phyloP scores from a whole-genome alignment of 2,888 invertebrate species.

The Tortricodes alternella region DNA sequence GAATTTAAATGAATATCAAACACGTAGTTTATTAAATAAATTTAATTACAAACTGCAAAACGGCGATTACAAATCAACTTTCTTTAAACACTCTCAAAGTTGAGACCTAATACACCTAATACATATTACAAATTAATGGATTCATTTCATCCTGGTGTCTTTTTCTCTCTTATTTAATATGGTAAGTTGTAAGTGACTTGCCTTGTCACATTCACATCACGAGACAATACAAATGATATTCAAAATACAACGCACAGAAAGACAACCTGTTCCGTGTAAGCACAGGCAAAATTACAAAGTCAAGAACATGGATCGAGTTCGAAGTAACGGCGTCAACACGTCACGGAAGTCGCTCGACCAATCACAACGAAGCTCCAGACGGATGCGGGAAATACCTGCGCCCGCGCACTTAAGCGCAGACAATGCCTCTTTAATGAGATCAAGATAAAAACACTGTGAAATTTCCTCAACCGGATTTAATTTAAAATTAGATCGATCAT shows the following conservation, averaged over 20 bases:
- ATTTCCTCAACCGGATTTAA: constrained; percentile 33
- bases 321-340: constrained; percentile 34
- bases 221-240: neutral
- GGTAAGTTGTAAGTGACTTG: too few relatives aligned
- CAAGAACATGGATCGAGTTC: constrained; percentile 38
- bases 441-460: constrained; percentile 33
- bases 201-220: too few relatives aligned
- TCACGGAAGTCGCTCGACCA: constrained; percentile 40
- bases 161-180: too few relatives aligned
- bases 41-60: neutral
- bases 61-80: too few relatives aligned
- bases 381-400: constrained; percentile 49
- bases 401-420: constrained; percentile 32
- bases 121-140: too few relatives aligned
- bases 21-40: neutral
- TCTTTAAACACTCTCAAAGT: too few relatives aligned
- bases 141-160: too few relatives aligned
- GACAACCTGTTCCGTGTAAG: neutral
- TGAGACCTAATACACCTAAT: too few relatives aligned
- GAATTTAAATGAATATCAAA: constrained; percentile 2
- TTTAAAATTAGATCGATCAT: constrained; percentile 28
- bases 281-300: constrained; percentile 2
- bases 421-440: constrained; percentile 31
- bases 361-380: constrained; percentile 32
- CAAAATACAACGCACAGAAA: neutral